phyloP scores from a whole-genome alignment of 2,113 vertebrate genomes.

The Cyanoramphus novaezelandiae region DNA sequence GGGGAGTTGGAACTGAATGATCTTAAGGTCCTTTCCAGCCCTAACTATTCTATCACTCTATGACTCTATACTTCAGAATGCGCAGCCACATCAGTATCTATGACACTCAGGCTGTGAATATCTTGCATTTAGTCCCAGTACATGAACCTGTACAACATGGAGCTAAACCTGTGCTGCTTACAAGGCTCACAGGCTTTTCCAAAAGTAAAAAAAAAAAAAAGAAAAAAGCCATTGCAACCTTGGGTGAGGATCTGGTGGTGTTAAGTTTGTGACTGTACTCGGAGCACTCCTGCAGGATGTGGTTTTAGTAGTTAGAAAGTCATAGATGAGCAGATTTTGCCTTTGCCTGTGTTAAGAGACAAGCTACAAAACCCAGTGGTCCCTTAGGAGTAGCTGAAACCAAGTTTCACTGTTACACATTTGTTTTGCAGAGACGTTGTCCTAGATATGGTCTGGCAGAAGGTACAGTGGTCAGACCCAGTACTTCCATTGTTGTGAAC shows the following conservation, averaged over 20 bases:
- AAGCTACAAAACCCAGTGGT: background rate
- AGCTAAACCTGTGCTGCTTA: background rate
- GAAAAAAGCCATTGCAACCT: background rate
- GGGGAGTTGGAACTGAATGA: too few relatives aligned
- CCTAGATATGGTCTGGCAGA: background rate
- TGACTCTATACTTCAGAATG: background rate
- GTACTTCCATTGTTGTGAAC: background rate
- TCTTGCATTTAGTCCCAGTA: background rate
- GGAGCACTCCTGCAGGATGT: background rate
- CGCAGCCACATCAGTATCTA: background rate
- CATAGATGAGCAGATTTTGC: background rate
- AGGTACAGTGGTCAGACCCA: background rate
- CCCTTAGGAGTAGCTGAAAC: background rate
- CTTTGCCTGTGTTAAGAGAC: background rate
- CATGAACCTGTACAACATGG: background rate
- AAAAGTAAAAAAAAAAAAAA: background rate
- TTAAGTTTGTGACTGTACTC: background rate
- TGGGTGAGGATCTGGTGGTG: background rate
- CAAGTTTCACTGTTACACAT: accelerated
- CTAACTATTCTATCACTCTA: too few relatives aligned
- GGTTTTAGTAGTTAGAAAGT: background rate
- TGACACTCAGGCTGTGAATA: background rate
- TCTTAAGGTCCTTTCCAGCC: too few relatives aligned
- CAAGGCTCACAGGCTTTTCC: background rate
- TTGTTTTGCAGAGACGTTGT: background rate